Base-by-base conservation (phyloP, 2,113 vertebrate species). In the Urocitellus parryii region DNA sequence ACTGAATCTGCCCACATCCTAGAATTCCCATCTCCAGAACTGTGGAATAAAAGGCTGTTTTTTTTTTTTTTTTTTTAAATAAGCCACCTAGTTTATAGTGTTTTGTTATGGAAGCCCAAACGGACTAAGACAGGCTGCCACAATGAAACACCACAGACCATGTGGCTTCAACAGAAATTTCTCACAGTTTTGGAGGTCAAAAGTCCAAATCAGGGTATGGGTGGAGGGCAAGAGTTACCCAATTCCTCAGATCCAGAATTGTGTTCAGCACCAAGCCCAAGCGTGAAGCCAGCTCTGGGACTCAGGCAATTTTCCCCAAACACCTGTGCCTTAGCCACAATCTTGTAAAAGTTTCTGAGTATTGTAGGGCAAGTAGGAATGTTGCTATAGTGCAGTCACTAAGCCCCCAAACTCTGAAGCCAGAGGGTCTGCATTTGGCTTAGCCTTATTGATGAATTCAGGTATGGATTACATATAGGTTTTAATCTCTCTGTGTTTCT, bases 401-500 rank as follows among this genome's bases (percentile, higher is more conserved):
- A 53, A 65, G 8, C 79, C 18, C 32, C 1, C 27, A 68, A 51
- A 67, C n/a, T 17, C 32, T 39, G 29, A 90, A 90, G 37, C 53
- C 12, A 27, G 37, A 72, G 27, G 61, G 17, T 1, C 67, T 94
- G 14, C 12, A 32, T 67, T 85, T 61, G 56, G 88, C 14, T 85
- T 63, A 85, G 42, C 14, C 20, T 76, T 84, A 39, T 0, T 73
- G 37, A 67, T 45, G 32, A 91, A 92, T 85, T 83, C 8, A 89
- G 79, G 78, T 86, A 51, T 88, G 42, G 79, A 27, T 48, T 56
- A n/a, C 32, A 53, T 77, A 39, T 45, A 67, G 14, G 2, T 77
- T 79, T 92, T 94, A 90, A 24, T 39, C 4, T 82, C 25, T 94
- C 53, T n/a, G 14, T 78, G 17, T 79, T 92, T 92, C 58, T 8